Percentiles rank a stretch among this genome's conserved stretches.
Conservation (phyloP, 2,797 vertebrate genomes). For the Sebastes alutus region DNA sequence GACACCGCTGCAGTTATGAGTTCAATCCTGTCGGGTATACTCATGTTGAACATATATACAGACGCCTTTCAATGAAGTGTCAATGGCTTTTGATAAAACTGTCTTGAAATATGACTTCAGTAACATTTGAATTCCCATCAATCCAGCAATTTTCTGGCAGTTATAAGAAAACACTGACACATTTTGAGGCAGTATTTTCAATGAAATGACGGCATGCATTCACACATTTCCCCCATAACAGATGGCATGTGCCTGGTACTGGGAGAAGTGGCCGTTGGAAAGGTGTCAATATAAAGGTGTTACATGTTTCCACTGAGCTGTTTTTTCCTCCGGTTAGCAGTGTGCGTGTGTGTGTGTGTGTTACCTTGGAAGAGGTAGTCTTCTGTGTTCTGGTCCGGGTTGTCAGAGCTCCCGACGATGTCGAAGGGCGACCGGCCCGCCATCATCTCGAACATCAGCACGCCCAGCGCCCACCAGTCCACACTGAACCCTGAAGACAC, state of each 20-base stretch:
- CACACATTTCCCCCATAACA: slow-evolving; percentile 61
- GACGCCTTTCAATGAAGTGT: background rate
- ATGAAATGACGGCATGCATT: slow-evolving; percentile 31
- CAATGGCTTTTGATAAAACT: background rate
- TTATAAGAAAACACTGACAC: slow-evolving; percentile 16
- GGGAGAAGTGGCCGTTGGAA: slow-evolving; percentile 16
- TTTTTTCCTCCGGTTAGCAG: background rate
- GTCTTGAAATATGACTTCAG: slow-evolving; percentile 3
- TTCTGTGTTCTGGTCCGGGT: slow-evolving; percentile 99
- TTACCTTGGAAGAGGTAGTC: slow-evolving; percentile 99
- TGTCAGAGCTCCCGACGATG: slow-evolving; percentile 97
- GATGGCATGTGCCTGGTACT: slow-evolving; percentile 47
- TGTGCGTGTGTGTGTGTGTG: background rate
- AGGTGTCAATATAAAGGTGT: slow-evolving; percentile 56
- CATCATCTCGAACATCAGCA: slow-evolving; percentile 99
- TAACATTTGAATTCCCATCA: background rate
- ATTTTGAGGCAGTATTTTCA: slow-evolving; percentile 22
- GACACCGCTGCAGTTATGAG: slow-evolving; percentile 28
- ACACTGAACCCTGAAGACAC: slow-evolving; percentile 91
- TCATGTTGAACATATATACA: background rate
- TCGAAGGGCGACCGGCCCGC: slow-evolving; percentile 97
- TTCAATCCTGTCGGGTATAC: background rate
- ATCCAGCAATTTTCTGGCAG: background rate
- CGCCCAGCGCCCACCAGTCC: slow-evolving; percentile 97
- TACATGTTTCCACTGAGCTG: slow-evolving; percentile 3